phyloP scores from a whole-genome alignment of 2,888 invertebrate genomes.

The Sarcophaga caerulescens region DNA sequence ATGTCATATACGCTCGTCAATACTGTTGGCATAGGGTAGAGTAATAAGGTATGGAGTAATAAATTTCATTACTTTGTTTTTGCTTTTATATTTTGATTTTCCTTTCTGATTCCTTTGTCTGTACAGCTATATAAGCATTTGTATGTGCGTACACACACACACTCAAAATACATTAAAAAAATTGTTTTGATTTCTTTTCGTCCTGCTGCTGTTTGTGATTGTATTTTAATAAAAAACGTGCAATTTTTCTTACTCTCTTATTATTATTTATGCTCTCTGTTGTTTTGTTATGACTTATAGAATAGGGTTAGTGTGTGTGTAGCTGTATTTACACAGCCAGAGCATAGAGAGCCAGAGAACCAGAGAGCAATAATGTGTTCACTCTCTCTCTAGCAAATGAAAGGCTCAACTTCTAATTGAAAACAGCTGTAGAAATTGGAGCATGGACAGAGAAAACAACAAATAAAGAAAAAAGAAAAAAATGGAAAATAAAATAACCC shows the following conservation, averaged over 20 bases:
- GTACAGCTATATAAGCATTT: background rate
- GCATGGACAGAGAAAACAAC: constrained; percentile 51
- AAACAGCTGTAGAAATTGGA: constrained; percentile 63
- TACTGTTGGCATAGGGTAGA: too few relatives aligned
- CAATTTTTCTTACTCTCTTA: background rate
- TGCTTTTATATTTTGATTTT: background rate
- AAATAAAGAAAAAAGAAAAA: background rate
- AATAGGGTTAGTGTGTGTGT: background rate
- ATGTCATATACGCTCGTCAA: too few relatives aligned
- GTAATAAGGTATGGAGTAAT: background rate
- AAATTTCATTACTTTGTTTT: constrained; percentile 32
- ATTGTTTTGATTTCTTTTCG: constrained; percentile 51
- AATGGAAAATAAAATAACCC: background rate
- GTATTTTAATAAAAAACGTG: constrained; percentile 42
- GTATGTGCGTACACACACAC: background rate
- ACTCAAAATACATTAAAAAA: background rate
- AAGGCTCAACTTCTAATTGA: constrained; percentile 45
- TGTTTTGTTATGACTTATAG: background rate
- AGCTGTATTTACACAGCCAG: background rate
- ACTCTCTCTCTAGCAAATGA: constrained; percentile 15
- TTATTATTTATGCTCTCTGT: background rate
- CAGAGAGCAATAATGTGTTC: constrained; percentile 7
- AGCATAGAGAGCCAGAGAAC: background rate
- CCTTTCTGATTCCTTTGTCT: background rate
- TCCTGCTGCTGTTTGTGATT: background rate